phyloP scores from a whole-genome alignment of 2,113 vertebrate species.

The Mobula hypostoma region DNA sequence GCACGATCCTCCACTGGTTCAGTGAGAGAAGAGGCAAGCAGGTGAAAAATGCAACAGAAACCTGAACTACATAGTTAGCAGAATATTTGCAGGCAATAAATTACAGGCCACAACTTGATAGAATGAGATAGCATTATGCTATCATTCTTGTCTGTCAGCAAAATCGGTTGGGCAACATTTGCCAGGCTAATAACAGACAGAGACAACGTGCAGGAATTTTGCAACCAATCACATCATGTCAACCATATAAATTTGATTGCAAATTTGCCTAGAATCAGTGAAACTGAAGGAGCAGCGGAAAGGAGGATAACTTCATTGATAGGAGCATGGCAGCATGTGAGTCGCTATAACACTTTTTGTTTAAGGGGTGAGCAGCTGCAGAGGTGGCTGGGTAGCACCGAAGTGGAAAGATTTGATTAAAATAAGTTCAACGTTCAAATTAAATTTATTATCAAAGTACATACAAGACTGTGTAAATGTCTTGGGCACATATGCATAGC shows the following conservation, averaged over 20 bases:
- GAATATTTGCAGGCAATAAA: no score
- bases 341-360: not conserved
- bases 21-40: no score
- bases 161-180: not conserved
- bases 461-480: no score
- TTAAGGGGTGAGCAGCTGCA: not conserved
- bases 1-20: no score
- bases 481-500: no score
- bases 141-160: not conserved
- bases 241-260: not conserved
- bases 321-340: not conserved
- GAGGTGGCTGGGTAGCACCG: not conserved
- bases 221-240: not conserved
- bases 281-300: not conserved
- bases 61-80: no score
- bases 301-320: not conserved
- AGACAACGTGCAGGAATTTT: not conserved
- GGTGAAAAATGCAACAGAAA: no score
- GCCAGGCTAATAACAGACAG: not conserved
- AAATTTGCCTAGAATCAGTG: not conserved
- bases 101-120: no score
- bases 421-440: not conserved
- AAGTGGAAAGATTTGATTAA: not conserved
- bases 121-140: not conserved
- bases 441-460: no score